Base-by-base conservation (phyloP, 2,113 vertebrate species). In the Taurulus bubalis region DNA sequence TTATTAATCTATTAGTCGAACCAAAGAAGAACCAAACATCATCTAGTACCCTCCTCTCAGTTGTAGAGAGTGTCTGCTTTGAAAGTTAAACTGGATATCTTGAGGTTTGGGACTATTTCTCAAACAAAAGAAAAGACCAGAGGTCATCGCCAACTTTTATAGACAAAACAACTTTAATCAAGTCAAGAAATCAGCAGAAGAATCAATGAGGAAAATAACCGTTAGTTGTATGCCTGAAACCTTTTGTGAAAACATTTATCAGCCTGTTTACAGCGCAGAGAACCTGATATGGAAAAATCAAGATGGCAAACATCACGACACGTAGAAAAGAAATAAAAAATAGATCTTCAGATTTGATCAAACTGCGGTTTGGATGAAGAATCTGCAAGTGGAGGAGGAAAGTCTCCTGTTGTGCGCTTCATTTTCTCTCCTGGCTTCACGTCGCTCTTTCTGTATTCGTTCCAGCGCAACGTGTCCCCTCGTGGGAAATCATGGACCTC, bases 341-440 rank as follows among this genome's bases (percentile, higher is more conserved):
- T 49, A 40, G 56, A 75, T 66, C n/a, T 71, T 77, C 26, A 58
- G n/a, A 77, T 83, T 86, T 72, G 78, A 65, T 77, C 14, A 59
- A 86, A 75, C 49, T 81, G 80, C 24, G 83, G 77, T 86, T 85
- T 81, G 78, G 87, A 87, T 80, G 55, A 5, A 78, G 73, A n/a
- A 45, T 20, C 5, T 67, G n/a, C 14, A 55, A 67, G 62, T 32
- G 75, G 66, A 77, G 45, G 87, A 85, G 36, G 42, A 47, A 18
- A 71, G 28, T 58, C 58, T 20, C 77, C 75, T 24, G 30, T 32
- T 45, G 32, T 51, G 30, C 22, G 16, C 32, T 53, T 26, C 62
- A 58, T 70, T 84, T 79, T 82, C 84, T 79, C n/a, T 3, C 24
- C 68, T 80, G 75, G 60, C 78, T 42, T 59, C 26, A 0, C 26